Conservation (phyloP, 2,888 invertebrate genomes). For the Ommatoiulus sabulosus region DNA sequence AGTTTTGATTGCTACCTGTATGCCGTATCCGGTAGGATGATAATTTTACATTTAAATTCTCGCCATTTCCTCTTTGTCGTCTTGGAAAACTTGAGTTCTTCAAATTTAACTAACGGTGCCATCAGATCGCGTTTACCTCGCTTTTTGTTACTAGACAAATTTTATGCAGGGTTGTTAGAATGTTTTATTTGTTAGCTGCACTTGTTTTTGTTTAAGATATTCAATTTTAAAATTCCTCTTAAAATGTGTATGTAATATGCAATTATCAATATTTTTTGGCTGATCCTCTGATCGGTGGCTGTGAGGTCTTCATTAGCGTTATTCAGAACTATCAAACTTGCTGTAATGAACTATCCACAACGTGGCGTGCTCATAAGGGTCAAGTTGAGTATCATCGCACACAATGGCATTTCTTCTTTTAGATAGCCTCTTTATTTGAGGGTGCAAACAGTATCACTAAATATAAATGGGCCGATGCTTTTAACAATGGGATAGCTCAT, state of each 20-base stretch:
- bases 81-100: background rate
- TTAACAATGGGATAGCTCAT: too few relatives aligned
- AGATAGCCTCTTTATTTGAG: too few relatives aligned
- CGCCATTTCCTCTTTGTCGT: background rate
- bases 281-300: too few relatives aligned
- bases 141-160: background rate
- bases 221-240: too few relatives aligned
- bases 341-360: too few relatives aligned
- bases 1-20: background rate
- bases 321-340: too few relatives aligned
- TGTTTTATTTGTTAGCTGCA: background rate
- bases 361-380: too few relatives aligned
- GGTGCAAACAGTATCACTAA: too few relatives aligned
- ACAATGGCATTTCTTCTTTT: too few relatives aligned
- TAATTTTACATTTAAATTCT: background rate
- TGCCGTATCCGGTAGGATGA: background rate
- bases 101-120: background rate
- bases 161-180: conserved; percentile 1
- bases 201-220: background rate
- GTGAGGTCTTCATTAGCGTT: too few relatives aligned
- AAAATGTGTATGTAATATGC: background rate
- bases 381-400: too few relatives aligned
- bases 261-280: background rate
- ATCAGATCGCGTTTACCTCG: background rate
- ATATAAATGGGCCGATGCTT: too few relatives aligned